Conservation (phyloP, 1,140 invertebrate genomes). For the Euura lappo region DNA sequence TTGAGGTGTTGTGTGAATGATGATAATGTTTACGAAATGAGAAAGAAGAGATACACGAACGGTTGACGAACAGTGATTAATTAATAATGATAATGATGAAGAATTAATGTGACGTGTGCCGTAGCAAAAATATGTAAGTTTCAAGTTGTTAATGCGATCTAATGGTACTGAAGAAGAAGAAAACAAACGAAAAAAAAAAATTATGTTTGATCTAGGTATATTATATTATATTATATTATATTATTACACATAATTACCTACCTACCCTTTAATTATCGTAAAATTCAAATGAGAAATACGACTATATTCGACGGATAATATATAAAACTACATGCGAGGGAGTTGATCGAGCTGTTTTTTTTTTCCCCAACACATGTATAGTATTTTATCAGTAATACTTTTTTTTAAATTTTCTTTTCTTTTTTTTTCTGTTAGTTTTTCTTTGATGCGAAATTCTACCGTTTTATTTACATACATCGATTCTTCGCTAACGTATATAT, state of each 20-base stretch:
- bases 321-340: not conserved
- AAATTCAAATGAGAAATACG: conserved; percentile 4
- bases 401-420: too few relatives aligned
- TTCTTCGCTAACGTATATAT: too few relatives aligned
- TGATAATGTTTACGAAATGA: too few relatives aligned
- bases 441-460: not conserved
- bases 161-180: not conserved
- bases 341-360: not conserved
- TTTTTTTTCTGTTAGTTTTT: not conserved
- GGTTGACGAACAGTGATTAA: conserved; percentile 29
- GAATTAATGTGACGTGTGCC: conserved; percentile 28
- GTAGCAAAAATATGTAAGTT: conserved; percentile 25
- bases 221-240: conserved; percentile 6
- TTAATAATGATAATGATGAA: conserved; percentile 34
- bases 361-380: not conserved
- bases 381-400: too few relatives aligned
- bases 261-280: not conserved
- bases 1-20: too few relatives aligned
- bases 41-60: not conserved
- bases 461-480: too few relatives aligned
- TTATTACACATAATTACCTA: not conserved
- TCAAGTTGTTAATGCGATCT: conserved; percentile 22
- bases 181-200: not conserved
- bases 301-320: not conserved
- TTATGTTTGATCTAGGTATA: conserved; percentile 14